Conservation (phyloP, 30 jellyfish, hydroid and myxozoan species). For the Aurelia sp. region DNA sequence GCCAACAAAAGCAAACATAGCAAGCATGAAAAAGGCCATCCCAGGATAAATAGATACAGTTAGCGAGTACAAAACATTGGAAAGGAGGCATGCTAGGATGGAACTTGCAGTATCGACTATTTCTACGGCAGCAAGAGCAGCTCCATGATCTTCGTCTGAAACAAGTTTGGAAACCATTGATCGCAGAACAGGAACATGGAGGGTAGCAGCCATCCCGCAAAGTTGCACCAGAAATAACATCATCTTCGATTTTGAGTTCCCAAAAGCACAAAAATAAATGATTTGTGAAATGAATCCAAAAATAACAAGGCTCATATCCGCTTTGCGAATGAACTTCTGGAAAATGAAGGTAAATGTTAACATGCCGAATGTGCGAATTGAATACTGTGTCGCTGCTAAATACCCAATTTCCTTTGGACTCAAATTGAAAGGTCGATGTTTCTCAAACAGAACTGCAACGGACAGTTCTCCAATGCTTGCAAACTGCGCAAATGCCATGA, state of each 20-base stretch:
- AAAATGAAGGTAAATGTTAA: not conserved
- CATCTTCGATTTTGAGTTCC: not conserved
- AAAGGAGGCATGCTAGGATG: not conserved
- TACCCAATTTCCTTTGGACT: conserved; percentile 14
- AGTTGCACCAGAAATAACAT: not conserved
- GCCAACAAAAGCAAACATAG: conserved; percentile 1
- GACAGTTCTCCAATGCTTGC: conserved; percentile 1
- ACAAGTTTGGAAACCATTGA: conserved; percentile 41
- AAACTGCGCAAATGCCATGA: not conserved
- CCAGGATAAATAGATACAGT: conserved; percentile 7
- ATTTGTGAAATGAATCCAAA: conserved; percentile 29
- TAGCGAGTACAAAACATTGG: not conserved
- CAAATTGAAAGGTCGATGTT: conserved; percentile 10
- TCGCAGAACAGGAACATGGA: conserved; percentile 16
- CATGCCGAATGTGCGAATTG: conserved; percentile 5
- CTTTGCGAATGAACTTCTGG: not conserved
- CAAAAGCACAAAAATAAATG: conserved; percentile 1
- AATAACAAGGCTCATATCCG: conserved; percentile 17
- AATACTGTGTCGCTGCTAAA: not conserved
- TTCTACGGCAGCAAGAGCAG: conserved; percentile 20
- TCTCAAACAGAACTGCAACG: conserved; percentile 17
- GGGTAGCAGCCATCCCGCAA: not conserved
- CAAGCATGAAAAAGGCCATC: not conserved
- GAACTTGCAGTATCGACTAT: conserved; percentile 13
- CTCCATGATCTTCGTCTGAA: conserved; percentile 11